Evolutionary conservation across 92 coral and sea anemone genomes (phyloP).

Genomic region (Muricea muricata): DNA sequence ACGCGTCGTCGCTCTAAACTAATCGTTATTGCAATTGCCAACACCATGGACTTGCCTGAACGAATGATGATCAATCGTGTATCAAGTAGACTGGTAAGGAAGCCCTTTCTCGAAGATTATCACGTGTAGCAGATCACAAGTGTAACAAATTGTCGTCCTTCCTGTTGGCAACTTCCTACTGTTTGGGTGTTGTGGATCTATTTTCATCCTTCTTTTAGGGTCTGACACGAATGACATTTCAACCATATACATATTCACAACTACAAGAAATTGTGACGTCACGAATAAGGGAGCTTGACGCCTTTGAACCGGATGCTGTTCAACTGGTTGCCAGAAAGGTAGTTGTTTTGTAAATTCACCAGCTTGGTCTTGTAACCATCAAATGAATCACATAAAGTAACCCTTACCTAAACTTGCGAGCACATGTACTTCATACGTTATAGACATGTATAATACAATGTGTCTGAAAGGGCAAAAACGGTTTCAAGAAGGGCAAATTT

Average conservation of each 20-base stretch:
- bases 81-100: constrained; percentile 86
- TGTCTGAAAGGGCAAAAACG: too few relatives aligned
- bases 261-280: constrained; percentile 92
- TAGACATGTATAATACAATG: too few relatives aligned
- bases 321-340: constrained; percentile 98
- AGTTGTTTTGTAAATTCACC: not conserved
- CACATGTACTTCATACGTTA: too few relatives aligned
- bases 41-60: constrained; percentile 98
- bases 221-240: constrained; percentile 90
- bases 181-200: too few relatives aligned
- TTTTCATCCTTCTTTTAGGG: constrained; percentile 70
- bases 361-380: not conserved
- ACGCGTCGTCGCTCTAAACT: constrained; percentile 86
- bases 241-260: constrained; percentile 94
- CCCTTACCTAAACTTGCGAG: too few relatives aligned
- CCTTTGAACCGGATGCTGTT: constrained; percentile 93
- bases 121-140: too few relatives aligned
- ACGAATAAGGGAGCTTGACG: constrained; percentile 79
- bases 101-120: too few relatives aligned
- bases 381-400: too few relatives aligned
- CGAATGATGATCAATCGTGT: constrained; percentile 97
- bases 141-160: too few relatives aligned
- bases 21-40: constrained; percentile 91
- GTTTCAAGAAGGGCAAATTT: too few relatives aligned
- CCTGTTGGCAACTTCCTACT: too few relatives aligned